These are phyloP conservation scores for Paedocypris micromegethes DNA, from an alignment of 2,797 vertebrate species.

Conservation along the genomic window DNA sequence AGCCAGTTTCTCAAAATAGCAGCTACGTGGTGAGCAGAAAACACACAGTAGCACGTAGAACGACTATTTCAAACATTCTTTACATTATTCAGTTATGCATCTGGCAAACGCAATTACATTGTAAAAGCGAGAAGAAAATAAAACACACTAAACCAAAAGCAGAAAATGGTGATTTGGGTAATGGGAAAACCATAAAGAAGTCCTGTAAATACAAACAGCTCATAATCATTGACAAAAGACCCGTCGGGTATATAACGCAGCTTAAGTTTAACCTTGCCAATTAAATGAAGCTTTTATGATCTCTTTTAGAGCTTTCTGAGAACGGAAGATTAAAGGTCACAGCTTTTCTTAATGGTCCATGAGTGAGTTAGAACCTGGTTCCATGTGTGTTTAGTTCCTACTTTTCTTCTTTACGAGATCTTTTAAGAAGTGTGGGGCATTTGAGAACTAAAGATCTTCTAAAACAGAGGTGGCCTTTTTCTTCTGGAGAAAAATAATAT, in stretches of 20 bases:
- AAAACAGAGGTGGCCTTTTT: slow-evolving; percentile 30
- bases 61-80: too few relatives aligned
- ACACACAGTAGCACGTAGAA: too few relatives aligned
- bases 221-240: slow-evolving; percentile 25
- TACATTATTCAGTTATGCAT: too few relatives aligned
- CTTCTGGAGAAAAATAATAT: too few relatives aligned
- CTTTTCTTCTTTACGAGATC: slow-evolving; percentile 21
- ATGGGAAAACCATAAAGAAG: slow-evolving; percentile 22
- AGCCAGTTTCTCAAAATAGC: too few relatives aligned
- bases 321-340: slow-evolving; percentile 13
- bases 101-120: too few relatives aligned
- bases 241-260: slow-evolving; percentile 11
- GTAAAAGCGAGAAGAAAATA: too few relatives aligned
- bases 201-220: slow-evolving; percentile 29
- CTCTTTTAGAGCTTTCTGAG: slow-evolving; percentile 17
- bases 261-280: slow-evolving; percentile 17
- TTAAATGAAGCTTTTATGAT: slow-evolving; percentile 21
- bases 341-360: slow-evolving; percentile 1
- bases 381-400: background rate
- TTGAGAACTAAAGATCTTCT: slow-evolving; percentile 31
- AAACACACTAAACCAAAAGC: background rate
- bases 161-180: background rate
- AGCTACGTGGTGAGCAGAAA: too few relatives aligned
- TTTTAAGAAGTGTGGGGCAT: slow-evolving; percentile 17
- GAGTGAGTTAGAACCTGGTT: slow-evolving; percentile 7